Evolutionary conservation across 2,113 vertebrate species (phyloP).

Genomic region (Urocolius indicus): DNA sequence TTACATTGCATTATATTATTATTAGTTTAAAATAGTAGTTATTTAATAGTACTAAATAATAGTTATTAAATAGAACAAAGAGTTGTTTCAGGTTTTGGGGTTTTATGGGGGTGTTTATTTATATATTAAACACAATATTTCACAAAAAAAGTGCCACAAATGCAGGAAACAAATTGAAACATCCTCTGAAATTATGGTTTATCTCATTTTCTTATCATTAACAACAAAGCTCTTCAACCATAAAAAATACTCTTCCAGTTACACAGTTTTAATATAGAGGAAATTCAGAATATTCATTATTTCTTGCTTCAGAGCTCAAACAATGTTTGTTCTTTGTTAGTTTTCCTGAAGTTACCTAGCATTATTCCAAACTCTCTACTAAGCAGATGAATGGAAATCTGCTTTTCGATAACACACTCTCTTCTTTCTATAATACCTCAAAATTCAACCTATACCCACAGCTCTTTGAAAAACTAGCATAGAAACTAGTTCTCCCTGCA

Average conservation of each 20-base stretch:
- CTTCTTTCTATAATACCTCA: not conserved
- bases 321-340: not conserved
- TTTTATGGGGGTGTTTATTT: not conserved
- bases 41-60: too few relatives aligned
- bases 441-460: not conserved
- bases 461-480: not conserved
- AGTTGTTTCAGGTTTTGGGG: not conserved
- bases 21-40: too few relatives aligned
- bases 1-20: too few relatives aligned
- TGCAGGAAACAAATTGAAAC: not conserved
- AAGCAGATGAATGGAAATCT: not conserved
- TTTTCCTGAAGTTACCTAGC: not conserved
- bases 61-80: not conserved
- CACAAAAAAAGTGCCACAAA: conserved; percentile 17
- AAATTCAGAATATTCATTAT: not conserved
- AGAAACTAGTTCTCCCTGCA: not conserved
- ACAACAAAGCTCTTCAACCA: not conserved
- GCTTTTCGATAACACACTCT: not conserved
- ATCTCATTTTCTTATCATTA: not conserved
- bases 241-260: not conserved
- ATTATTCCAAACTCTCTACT: not conserved
- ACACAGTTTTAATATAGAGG: not conserved
- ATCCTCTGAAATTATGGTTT: not conserved
- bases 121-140: conserved; percentile 12
- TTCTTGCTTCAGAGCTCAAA: not conserved